Evolutionary conservation across 2,797 vertebrate species (phyloP).

Genomic region (Takifugu rubripes): DNA sequence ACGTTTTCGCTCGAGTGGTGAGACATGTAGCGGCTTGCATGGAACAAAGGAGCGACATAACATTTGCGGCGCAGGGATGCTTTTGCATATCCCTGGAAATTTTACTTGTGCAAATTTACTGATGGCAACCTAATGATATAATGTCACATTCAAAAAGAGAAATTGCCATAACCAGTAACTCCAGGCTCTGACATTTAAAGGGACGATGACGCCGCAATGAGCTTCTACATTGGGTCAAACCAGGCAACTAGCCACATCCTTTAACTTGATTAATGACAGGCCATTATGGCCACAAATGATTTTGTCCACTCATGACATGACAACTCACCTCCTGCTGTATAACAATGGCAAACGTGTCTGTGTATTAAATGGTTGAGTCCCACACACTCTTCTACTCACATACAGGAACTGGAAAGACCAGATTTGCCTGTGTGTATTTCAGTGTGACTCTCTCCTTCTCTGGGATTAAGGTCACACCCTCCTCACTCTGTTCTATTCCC

Average conservation of each 20-base stretch:
- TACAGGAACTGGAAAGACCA: conserved; percentile 60
- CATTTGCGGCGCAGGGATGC: not conserved
- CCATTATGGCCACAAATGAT: conserved; percentile 14
- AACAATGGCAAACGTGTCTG: conserved; percentile 8
- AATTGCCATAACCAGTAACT: not conserved
- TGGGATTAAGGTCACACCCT: conserved; percentile 63
- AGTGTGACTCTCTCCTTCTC: conserved; percentile 28
- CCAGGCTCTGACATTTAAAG: conserved; percentile 1
- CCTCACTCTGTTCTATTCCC: conserved; percentile 12
- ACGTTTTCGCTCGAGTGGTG: conserved; percentile 10
- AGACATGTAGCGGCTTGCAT: conserved; percentile 53
- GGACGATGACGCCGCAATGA: conserved; percentile 25
- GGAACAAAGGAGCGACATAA: conserved; percentile 10
- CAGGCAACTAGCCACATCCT: conserved; percentile 43
- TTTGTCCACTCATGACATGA: conserved; percentile 7
- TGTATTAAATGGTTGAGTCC: conserved; percentile 19
- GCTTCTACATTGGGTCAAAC: conserved; percentile 7
- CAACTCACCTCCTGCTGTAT: conserved; percentile 23
- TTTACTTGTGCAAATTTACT: conserved; percentile 32
- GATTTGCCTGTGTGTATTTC: conserved; percentile 26
- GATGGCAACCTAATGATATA: not conserved
- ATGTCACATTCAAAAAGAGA: conserved; percentile 7
- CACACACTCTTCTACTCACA: conserved; percentile 39
- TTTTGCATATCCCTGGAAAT: conserved; percentile 3
- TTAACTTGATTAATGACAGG: not conserved